These are phyloP conservation scores for Mastacembelus armatus DNA, from an alignment of 2,797 vertebrate genomes.

Conservation along the genomic window DNA sequence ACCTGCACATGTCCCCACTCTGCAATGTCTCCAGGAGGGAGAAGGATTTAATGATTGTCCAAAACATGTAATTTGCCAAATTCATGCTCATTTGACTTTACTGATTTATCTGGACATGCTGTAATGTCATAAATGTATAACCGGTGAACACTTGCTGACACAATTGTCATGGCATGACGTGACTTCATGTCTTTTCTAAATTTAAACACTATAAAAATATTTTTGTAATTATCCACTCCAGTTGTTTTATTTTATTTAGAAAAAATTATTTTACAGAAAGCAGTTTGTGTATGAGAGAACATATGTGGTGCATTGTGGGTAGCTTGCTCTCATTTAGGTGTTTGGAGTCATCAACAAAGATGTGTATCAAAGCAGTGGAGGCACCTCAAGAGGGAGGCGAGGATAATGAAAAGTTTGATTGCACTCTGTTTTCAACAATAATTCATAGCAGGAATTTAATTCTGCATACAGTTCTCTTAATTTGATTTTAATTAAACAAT, in stretches of 20 bases:
- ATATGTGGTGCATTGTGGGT: slow-evolving; percentile 71
- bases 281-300: slow-evolving; percentile 35
- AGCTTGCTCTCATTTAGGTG: slow-evolving; percentile 68
- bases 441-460: slow-evolving; percentile 94
- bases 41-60: no score
- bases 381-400: slow-evolving; percentile 86
- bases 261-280: slow-evolving; percentile 12
- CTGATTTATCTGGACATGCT: no score
- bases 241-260: no score
- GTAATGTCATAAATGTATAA: no score
- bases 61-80: no score
- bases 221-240: slow-evolving; percentile 24
- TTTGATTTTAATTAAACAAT: slow-evolving; percentile 98
- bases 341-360: slow-evolving; percentile 64
- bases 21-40: no score
- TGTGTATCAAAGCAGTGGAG: slow-evolving; percentile 75
- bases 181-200: no score
- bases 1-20: no score
- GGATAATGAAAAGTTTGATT: slow-evolving; percentile 95
- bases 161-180: no score
- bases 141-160: no score
- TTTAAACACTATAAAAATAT: not conserved
- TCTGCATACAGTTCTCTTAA: slow-evolving; percentile 93
- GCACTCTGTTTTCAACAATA: slow-evolving; percentile 89
- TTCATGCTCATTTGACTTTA: no score